Evolutionary conservation across 2,888 invertebrate genomes (phyloP).

Genomic region (Ashinkailepas kermadecensis): DNA sequence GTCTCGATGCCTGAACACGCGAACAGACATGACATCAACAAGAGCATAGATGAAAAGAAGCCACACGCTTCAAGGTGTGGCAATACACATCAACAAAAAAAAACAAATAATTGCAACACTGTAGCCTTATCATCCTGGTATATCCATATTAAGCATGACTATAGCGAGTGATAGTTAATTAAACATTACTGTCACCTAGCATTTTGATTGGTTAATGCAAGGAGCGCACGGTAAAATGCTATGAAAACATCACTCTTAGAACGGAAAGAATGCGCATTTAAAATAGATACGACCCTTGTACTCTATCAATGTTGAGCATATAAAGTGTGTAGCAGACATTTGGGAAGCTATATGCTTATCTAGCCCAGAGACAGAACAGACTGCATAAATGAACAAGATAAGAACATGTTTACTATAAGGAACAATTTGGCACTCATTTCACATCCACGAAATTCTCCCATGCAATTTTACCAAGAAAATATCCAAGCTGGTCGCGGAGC

Average conservation of each 20-base stretch:
- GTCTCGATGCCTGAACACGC: constrained; percentile 21
- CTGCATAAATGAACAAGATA: background rate
- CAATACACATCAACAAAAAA: constrained; percentile 12
- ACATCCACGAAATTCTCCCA: background rate
- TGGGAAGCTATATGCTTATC: background rate
- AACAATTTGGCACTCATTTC: constrained; percentile 15
- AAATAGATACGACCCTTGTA: constrained; percentile 18
- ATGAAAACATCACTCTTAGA: background rate
- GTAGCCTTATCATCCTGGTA: background rate
- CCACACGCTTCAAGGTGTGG: background rate
- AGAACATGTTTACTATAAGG: background rate
- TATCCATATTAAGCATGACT: constrained; percentile 16
- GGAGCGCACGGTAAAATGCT: background rate
- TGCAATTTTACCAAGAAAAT: background rate
- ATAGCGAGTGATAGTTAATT: constrained; percentile 7
- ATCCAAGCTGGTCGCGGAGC: no score
- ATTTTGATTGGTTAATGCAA: constrained; percentile 20
- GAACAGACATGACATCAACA: constrained; percentile 22
- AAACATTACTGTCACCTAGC: constrained; percentile 17
- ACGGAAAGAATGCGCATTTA: constrained; percentile 16
- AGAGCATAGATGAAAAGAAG: constrained; percentile 13
- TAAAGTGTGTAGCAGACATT: constrained; percentile 11
- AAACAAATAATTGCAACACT: constrained; percentile 21
- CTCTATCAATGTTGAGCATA: constrained; percentile 22
- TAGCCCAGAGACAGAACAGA: background rate